phyloP scores from a whole-genome alignment of 2,797 vertebrate genomes.

The Protosalanx chinensis region DNA sequence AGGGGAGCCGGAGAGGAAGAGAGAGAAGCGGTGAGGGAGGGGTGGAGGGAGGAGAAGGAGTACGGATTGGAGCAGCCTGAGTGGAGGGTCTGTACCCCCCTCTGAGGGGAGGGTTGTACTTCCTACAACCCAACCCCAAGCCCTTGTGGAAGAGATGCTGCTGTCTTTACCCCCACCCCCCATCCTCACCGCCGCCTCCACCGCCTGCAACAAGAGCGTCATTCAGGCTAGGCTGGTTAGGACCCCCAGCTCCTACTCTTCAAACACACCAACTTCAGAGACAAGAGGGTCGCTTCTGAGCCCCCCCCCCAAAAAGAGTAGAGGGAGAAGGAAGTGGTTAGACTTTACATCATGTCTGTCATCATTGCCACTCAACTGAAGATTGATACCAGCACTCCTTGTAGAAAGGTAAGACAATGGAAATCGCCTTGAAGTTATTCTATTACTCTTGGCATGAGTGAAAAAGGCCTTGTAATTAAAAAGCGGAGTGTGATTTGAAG shows the following conservation, averaged over 20 bases:
- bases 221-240: slow-evolving; percentile 45
- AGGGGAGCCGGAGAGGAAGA: background rate
- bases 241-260: slow-evolving; percentile 53
- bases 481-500: slow-evolving; percentile 20
- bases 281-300: slow-evolving; percentile 44
- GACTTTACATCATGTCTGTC: slow-evolving; percentile 65
- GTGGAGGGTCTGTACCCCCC: slow-evolving; percentile 35
- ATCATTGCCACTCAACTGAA: slow-evolving; percentile 76
- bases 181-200: slow-evolving; percentile 10
- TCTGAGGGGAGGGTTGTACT: background rate
- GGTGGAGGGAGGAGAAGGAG: slow-evolving; percentile 46
- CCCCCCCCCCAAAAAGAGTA: background rate
- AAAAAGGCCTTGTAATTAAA: slow-evolving; percentile 49
- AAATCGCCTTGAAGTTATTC: slow-evolving; percentile 53
- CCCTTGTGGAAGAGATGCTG: slow-evolving; percentile 36
- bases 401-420: slow-evolving; percentile 63
- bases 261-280: slow-evolving; percentile 62
- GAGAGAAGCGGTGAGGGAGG: slow-evolving; percentile 26
- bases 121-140: background rate
- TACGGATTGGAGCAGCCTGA: slow-evolving; percentile 53
- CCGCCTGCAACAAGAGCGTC: slow-evolving; percentile 38
- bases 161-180: background rate
- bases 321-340: slow-evolving; percentile 26
- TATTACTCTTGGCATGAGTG: slow-evolving; percentile 48
- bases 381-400: slow-evolving; percentile 64